Evolutionary conservation across 2,797 vertebrate species (phyloP).

Genomic region (Steatocranus sp.): DNA sequence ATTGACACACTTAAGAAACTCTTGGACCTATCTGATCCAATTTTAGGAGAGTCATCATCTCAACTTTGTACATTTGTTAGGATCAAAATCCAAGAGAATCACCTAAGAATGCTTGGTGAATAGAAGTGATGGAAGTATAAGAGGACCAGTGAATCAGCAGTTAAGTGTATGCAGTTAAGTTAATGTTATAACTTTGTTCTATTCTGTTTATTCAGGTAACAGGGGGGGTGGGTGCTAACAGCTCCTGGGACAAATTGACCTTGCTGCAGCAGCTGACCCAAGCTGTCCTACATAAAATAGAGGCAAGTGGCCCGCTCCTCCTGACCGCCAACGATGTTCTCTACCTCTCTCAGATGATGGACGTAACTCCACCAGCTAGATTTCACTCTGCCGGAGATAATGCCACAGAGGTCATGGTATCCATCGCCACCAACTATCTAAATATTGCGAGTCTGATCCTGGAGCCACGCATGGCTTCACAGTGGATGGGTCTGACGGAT

Average conservation of each 20-base stretch:
- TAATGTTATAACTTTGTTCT: background rate
- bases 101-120: background rate
- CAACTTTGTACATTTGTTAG: background rate
- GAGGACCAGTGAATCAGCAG: background rate
- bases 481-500: conserved; percentile 64
- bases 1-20: background rate
- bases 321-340: conserved; percentile 64
- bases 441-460: conserved; percentile 72
- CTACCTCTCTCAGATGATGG: conserved; percentile 63
- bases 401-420: conserved; percentile 53
- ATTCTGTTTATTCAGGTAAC: conserved; percentile 32
- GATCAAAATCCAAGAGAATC: background rate
- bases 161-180: background rate
- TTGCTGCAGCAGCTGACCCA: conserved; percentile 51
- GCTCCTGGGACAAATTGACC: conserved; percentile 29
- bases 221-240: conserved; percentile 41
- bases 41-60: background rate
- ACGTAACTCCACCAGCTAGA: background rate
- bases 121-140: background rate
- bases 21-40: background rate
- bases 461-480: conserved; percentile 54
- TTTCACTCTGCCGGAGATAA: background rate
- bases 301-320: conserved; percentile 29
- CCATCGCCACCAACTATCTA: conserved; percentile 70
- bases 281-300: conserved; percentile 50